phyloP scores from a whole-genome alignment of 2,888 invertebrate genomes.

The Lepidocyrtinus sp. region DNA sequence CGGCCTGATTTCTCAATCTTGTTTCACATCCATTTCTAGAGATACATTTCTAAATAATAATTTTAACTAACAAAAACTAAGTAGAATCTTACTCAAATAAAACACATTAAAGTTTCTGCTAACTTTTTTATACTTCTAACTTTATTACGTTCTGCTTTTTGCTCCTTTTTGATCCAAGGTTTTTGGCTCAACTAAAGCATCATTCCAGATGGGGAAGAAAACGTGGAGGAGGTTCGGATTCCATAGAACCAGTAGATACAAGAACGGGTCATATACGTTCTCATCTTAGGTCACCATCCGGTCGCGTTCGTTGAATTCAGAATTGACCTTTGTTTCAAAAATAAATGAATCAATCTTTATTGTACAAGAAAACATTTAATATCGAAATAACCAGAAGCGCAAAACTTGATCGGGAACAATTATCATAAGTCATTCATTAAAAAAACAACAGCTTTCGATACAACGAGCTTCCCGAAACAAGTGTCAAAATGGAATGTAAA shows the following conservation, averaged over 20 bases:
- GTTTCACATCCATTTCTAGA: not conserved
- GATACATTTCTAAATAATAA: not conserved
- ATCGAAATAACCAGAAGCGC: not conserved
- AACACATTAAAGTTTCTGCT: not conserved
- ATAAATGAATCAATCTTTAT: not conserved
- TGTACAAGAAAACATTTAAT: not conserved
- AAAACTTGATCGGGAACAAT: conserved; percentile 5
- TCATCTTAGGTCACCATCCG: conserved; percentile 92
- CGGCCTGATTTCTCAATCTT: not conserved
- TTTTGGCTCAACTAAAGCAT: conserved; percentile 69
- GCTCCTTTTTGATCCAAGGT: conserved; percentile 49
- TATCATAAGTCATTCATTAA: conserved; percentile 34
- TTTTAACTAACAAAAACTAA: not conserved
- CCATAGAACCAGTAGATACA: conserved; percentile 79
- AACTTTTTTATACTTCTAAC: not conserved
- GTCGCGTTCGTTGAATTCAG: conserved; percentile 94
- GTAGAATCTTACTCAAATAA: not conserved
- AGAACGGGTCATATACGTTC: conserved; percentile 92
- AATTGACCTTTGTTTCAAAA: conserved; percentile 22
- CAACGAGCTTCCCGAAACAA: conserved; percentile 53
- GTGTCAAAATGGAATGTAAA: conserved; percentile 42
- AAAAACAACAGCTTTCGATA: conserved; percentile 53
- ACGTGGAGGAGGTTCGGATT: conserved; percentile 77
- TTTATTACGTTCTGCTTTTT: conserved; percentile 4
- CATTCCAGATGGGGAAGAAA: conserved; percentile 83